Conservation (phyloP, 2,888 invertebrate genomes). For the Melanargia galathea region DNA sequence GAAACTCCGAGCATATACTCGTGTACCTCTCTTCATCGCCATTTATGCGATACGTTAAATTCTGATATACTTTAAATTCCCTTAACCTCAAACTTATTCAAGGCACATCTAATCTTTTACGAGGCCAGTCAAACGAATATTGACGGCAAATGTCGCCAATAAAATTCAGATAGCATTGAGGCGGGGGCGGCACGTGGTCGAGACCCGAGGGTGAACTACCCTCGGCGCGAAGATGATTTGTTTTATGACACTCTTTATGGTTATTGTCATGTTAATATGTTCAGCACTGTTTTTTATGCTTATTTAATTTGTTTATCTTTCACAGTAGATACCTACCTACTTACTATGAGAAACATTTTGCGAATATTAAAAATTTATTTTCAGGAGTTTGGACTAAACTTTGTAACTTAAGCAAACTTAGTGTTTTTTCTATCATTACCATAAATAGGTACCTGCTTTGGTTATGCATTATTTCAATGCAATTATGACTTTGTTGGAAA, state of each 20-base stretch:
- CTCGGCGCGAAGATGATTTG: slow-evolving; percentile 36
- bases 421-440: too few species aligned
- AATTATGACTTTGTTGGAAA: too few species aligned
- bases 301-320: slow-evolving; percentile 4
- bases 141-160: slow-evolving; percentile 47
- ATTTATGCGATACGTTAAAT: too few species aligned
- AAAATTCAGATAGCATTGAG: slow-evolving; percentile 59
- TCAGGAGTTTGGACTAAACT: too few species aligned
- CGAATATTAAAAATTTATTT: too few species aligned
- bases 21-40: too few species aligned
- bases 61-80: not conserved
- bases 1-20: too few species aligned
- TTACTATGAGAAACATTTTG: not conserved
- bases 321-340: too few species aligned
- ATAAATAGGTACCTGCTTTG: too few species aligned
- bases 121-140: slow-evolving; percentile 32
- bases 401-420: too few species aligned
- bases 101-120: slow-evolving; percentile 32
- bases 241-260: slow-evolving; percentile 39
- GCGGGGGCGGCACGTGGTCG: slow-evolving; percentile 26
- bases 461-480: too few species aligned
- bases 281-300: slow-evolving; percentile 35
- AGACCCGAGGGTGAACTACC: slow-evolving; percentile 15
- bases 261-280: slow-evolving; percentile 39
- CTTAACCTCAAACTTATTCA: slow-evolving; percentile 26